These are phyloP conservation scores for human (Homo sapiens) DNA, from an alignment of 2,113 vertebrate genomes.

Conservation along the genomic window DNA sequence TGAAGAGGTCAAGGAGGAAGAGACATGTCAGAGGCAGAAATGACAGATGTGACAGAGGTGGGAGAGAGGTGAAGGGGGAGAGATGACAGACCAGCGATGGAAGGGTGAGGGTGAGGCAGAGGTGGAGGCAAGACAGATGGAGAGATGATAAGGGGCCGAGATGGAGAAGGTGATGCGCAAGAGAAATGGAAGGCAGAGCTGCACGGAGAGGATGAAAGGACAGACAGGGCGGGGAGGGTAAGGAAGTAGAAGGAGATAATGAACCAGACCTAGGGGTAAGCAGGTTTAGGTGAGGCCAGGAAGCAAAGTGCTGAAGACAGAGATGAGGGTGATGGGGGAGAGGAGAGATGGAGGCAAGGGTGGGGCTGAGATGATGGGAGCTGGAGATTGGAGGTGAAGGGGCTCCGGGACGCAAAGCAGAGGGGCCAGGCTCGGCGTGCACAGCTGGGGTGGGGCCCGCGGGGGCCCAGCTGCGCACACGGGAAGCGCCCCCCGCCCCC, in stretches of 20 bases:
- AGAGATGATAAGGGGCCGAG: not conserved
- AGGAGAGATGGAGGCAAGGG: slow-evolving; percentile 7
- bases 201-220: not conserved
- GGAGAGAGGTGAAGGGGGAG: not conserved
- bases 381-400: not conserved
- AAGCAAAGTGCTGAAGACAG: not conserved
- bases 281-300: not conserved
- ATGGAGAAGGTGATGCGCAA: not conserved
- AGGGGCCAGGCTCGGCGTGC: not conserved
- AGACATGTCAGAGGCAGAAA: not conserved
- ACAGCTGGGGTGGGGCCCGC: slow-evolving; percentile 46
- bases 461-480: not conserved
- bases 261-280: not conserved
- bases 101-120: not conserved
- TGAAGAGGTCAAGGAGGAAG: not conserved
- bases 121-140: not conserved
- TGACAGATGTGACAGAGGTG: not conserved
- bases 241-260: not conserved
- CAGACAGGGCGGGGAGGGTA: not conserved
- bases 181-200: not conserved
- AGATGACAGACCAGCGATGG: not conserved
- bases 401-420: not conserved
- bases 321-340: not conserved
- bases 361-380: not conserved
- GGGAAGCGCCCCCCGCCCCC: not conserved